Conservation (phyloP, 2,888 invertebrate genomes). For the Acrocyrtus sp. region DNA sequence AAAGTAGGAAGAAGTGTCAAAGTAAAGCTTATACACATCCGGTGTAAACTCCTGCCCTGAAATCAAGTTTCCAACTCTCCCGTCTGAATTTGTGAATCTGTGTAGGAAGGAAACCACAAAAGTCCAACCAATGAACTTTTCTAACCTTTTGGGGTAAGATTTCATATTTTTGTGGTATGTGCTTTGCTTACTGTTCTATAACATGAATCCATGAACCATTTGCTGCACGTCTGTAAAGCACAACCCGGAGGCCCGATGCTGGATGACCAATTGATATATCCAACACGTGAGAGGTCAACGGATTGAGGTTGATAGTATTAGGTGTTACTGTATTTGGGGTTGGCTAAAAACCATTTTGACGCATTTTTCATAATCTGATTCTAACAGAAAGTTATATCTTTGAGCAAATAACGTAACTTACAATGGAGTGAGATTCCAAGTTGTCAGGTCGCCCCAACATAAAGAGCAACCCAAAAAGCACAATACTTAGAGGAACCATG, state of each 20-base stretch:
- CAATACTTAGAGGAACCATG: background rate
- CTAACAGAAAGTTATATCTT: too few species aligned
- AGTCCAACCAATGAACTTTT: background rate
- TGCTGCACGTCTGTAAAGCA: conserved; percentile 71
- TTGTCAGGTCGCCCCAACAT: background rate
- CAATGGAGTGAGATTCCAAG: background rate
- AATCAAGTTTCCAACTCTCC: conserved; percentile 74
- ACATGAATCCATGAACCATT: conserved; percentile 66
- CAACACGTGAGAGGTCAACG: conserved; percentile 79
- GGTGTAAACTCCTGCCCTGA: conserved; percentile 72
- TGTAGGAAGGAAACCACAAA: background rate
- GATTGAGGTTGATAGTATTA: conserved; percentile 61
- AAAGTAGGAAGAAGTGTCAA: conserved; percentile 79
- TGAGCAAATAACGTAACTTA: too few species aligned
- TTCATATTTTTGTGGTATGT: too few species aligned
- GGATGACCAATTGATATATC: conserved; percentile 78
- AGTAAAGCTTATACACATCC: conserved; percentile 80
- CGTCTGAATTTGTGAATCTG: conserved; percentile 70
- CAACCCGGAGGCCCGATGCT: conserved; percentile 74
- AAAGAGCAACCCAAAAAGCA: background rate
- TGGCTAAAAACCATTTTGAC: too few species aligned
- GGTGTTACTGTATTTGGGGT: too few species aligned
- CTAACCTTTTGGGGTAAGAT: background rate
- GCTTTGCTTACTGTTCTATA: conserved; percentile 62
- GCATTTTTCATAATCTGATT: too few species aligned